Percentiles rank a stretch among this genome's conserved stretches.
These are phyloP conservation scores for Coranthus polyacanthus DNA, from an alignment of 2,797 vertebrate species.

Conservation along the genomic window DNA sequence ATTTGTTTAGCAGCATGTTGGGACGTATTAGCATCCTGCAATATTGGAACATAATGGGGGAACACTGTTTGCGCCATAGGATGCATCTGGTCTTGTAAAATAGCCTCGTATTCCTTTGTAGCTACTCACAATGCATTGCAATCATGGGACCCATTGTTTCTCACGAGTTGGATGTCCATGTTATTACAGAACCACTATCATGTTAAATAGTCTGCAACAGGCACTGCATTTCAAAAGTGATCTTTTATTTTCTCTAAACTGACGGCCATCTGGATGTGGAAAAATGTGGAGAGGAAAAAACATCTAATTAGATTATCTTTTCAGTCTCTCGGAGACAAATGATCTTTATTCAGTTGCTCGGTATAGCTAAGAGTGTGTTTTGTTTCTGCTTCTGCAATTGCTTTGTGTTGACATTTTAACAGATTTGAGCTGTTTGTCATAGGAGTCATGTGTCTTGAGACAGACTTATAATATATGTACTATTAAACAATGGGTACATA, in stretches of 20 bases:
- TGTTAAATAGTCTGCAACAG: constrained; percentile 47
- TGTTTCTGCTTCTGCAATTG: no score
- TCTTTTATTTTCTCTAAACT: constrained; percentile 48
- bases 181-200: constrained; percentile 35
- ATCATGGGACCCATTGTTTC: constrained; percentile 57
- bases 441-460: no score
- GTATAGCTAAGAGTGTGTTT: not conserved
- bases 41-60: constrained; percentile 44
- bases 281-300: constrained; percentile 27
- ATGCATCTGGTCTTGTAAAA: constrained; percentile 50
- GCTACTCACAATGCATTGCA: constrained; percentile 58
- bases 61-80: constrained; percentile 44
- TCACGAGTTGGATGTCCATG: constrained; percentile 42
- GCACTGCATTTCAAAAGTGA: constrained; percentile 45
- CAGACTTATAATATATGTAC: no score
- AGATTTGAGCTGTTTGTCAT: no score
- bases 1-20: constrained; percentile 36
- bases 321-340: not conserved
- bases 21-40: constrained; percentile 43
- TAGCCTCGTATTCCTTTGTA: constrained; percentile 49
- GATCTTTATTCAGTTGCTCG: not conserved
- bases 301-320: constrained; percentile 1
- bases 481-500: no score
- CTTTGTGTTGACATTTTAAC: no score
- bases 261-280: constrained; percentile 43